A percentile compares a stretch with the other conserved stretches of the same genome.
Conservation (phyloP, 2,888 invertebrate species). For the Lasioglossum figueresi region DNA sequence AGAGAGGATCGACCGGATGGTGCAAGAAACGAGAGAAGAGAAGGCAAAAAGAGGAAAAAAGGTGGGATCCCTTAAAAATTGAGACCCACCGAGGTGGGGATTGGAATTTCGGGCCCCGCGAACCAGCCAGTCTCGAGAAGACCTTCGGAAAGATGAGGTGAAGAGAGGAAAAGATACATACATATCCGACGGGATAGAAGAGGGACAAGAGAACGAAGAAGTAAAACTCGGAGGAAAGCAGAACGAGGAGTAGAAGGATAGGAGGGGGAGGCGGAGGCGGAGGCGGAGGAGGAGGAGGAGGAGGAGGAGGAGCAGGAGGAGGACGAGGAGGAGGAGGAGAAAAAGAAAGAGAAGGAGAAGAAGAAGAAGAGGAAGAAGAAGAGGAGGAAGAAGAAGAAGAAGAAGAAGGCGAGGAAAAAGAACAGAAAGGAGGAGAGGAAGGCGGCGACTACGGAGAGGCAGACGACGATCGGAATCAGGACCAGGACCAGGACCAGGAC, state of each 20-base stretch:
- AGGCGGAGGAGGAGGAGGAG: conserved; percentile 36
- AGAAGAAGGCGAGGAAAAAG: conserved; percentile 49
- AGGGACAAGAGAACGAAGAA: conserved; percentile 58
- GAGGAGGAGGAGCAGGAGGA: conserved; percentile 42
- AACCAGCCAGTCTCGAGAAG: conserved; percentile 83
- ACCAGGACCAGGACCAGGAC: conserved; percentile 23
- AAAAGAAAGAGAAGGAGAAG: background rate
- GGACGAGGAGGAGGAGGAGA: conserved; percentile 42
- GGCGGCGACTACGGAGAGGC: conserved; percentile 45
- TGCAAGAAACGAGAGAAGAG: conserved; percentile 76
- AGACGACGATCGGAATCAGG: conserved; percentile 40
- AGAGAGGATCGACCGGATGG: conserved; percentile 64
- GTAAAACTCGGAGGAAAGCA: background rate
- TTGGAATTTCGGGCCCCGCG: conserved; percentile 83
- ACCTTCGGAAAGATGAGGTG: conserved; percentile 83
- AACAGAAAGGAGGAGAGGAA: conserved; percentile 46
- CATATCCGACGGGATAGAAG: conserved; percentile 60
- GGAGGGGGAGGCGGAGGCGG: conserved; percentile 51
- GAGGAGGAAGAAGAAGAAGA: no score
- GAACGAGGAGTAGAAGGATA: conserved; percentile 62
- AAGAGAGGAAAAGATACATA: conserved; percentile 70
- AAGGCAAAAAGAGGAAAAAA: conserved; percentile 77
- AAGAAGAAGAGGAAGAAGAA: no score
- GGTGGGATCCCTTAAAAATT: conserved; percentile 83
- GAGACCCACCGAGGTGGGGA: conserved; percentile 81